Evolutionary conservation across 37 sponge, comb jelly and placozoan genomes (phyloP), one percentile per base, ranked within the genome.

Genomic region (Halichondria panicea): DNA sequence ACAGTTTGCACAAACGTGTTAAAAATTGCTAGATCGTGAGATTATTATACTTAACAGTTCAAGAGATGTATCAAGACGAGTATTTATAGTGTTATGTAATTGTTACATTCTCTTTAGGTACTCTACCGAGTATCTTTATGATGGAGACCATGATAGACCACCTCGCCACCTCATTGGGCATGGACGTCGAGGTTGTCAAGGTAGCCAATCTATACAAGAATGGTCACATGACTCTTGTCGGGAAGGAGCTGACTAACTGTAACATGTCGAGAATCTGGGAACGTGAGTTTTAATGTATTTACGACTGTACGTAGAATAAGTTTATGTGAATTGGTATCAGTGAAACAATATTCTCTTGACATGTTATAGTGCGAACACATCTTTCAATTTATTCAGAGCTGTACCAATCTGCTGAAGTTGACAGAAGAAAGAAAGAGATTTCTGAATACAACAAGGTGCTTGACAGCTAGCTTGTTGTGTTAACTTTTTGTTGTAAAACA

Each of bases 131-230:
- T 56, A 81, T 84, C 45, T 92, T 92, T 50, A 81, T 92, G 65
- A 77, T 81, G 52, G 93, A 92, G 86, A 52, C 75, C 38, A 57
- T 92, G 35, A 68, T 92, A 56, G 93, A 92, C 27, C 86, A 92
- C 34, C 79, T 92, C 19, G 89, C 82, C 15, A 55, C 73, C 39
- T 67, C 78, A 35, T 69, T 92, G 27, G 52, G 35, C 27, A 35
- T 90, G 58, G 78, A 73, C 53, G 70, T 75, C 15, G 86, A 88
- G 25, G 50, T 32, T 9, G 85, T 92, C 6, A 84, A 79, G 38
- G 31, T 40, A 24, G 68, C 54, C 3, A 92, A 92, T 58, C 50
- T 92, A 39, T 92, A 92, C 58, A 30, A 80, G 36, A 43, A 84
- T 28, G 89, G 74, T n/a, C 81, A 92, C 65, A 60, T 72, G 19